phyloP scores from a whole-genome alignment of 2,888 invertebrate genomes.

The Eugnorisma glareosa region DNA sequence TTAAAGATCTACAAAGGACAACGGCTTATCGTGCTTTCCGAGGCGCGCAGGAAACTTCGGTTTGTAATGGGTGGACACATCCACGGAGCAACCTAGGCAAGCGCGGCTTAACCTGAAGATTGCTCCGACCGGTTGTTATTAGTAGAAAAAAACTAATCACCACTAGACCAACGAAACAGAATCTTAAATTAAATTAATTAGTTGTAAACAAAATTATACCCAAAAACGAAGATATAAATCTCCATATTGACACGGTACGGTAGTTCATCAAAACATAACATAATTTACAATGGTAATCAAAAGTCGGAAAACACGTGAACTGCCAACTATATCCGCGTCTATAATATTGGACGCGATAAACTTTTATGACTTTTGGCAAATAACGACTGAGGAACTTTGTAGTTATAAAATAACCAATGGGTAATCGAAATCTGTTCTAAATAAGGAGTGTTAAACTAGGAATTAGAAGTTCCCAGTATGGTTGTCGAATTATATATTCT shows the following conservation, averaged over 20 bases:
- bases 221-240: slow-evolving; percentile 33
- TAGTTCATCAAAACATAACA: slow-evolving; percentile 41
- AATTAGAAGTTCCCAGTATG: no score
- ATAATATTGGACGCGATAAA: slow-evolving; percentile 45
- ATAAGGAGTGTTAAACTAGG: no score
- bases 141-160: no score
- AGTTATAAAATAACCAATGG: slow-evolving; percentile 22
- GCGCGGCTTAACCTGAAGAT: no score
- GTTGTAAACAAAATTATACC: slow-evolving; percentile 31
- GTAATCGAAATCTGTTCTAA: background rate
- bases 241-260: slow-evolving; percentile 1
- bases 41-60: no score
- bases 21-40: no score
- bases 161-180: background rate
- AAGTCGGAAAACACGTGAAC: slow-evolving; percentile 21
- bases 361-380: slow-evolving; percentile 46
- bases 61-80: no score
- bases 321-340: slow-evolving; percentile 42
- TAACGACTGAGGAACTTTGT: slow-evolving; percentile 21
- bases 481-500: no score
- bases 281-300: slow-evolving; percentile 49
- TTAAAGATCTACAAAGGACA: no score
- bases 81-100: no score
- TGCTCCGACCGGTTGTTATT: no score
- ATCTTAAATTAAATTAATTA: slow-evolving; percentile 10